phyloP scores from a whole-genome alignment of 2,888 invertebrate genomes.

The Spisula solida region DNA sequence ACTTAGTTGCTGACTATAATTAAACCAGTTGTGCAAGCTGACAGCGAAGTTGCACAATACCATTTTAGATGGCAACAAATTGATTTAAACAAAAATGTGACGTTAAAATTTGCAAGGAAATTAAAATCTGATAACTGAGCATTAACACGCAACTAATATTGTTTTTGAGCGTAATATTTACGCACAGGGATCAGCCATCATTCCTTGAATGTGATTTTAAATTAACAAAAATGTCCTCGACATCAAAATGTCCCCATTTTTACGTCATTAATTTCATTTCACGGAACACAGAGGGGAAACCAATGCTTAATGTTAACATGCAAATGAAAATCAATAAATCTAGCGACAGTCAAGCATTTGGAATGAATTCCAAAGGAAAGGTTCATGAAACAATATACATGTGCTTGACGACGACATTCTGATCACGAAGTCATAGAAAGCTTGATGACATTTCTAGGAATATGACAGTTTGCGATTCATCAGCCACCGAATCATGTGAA shows the following conservation, averaged over 20 bases:
- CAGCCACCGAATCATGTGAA: too few species aligned
- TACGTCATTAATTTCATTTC: conserved; percentile 10
- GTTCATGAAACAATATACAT: not conserved
- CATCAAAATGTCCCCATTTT: not conserved
- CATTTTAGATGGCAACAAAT: not conserved
- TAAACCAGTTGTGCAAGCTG: not conserved
- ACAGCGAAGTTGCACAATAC: not conserved
- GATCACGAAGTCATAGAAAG: not conserved
- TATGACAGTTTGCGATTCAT: too few species aligned
- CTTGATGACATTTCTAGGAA: not conserved
- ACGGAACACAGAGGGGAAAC: not conserved
- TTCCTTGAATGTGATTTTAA: not conserved
- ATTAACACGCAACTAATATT: not conserved
- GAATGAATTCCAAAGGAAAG: conserved; percentile 1
- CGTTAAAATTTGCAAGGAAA: not conserved
- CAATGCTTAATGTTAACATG: not conserved
- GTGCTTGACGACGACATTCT: not conserved
- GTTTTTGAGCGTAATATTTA: not conserved
- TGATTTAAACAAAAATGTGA: not conserved
- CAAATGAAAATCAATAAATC: conserved; percentile 16
- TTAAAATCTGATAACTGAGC: not conserved
- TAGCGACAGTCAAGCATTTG: not conserved
- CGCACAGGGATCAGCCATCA: not conserved
- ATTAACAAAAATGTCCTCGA: not conserved
- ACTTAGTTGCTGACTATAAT: too few species aligned